Percentiles rank a stretch among this genome's conserved stretches.
Conservation (phyloP, 2,888 invertebrate genomes). For the Netelia fuscicornis region DNA sequence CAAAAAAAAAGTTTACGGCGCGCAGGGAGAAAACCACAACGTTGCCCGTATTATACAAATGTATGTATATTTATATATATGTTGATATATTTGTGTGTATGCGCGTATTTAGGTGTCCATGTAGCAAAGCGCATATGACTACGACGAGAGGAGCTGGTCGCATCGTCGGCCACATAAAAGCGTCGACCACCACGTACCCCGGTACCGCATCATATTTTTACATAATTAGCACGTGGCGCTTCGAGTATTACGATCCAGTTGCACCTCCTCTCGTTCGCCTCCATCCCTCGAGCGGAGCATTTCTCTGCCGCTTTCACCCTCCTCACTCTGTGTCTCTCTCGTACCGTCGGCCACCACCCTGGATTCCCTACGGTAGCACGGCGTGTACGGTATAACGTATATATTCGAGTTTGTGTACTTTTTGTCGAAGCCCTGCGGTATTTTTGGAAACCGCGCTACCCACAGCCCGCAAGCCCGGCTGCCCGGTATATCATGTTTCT, state of each 20-base stretch:
- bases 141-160: constrained; percentile 51
- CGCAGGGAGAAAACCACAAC: constrained; percentile 8
- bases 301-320: constrained; percentile 51
- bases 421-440: constrained; percentile 81
- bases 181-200: constrained; percentile 77
- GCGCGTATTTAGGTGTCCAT: constrained; percentile 12
- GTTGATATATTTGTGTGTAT: not conserved
- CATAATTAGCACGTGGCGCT: constrained; percentile 84
- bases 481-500: constrained; percentile 83
- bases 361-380: constrained; percentile 34
- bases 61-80: constrained; percentile 39
- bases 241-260: constrained; percentile 76
- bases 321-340: not conserved
- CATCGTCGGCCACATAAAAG: constrained; percentile 77
- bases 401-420: constrained; percentile 73
- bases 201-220: constrained; percentile 84
- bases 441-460: constrained; percentile 82
- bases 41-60: not conserved
- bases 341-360: not conserved
- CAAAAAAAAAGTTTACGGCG: constrained; percentile 32
- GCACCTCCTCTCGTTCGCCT: constrained; percentile 23
- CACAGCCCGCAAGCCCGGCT: constrained; percentile 75
- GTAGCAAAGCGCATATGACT: constrained; percentile 4
- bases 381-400: constrained; percentile 47
- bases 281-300: constrained; percentile 40